These are phyloP conservation scores for Urechis unicinctus DNA, from an alignment of 2,888 invertebrate species.

Conservation along the genomic window DNA sequence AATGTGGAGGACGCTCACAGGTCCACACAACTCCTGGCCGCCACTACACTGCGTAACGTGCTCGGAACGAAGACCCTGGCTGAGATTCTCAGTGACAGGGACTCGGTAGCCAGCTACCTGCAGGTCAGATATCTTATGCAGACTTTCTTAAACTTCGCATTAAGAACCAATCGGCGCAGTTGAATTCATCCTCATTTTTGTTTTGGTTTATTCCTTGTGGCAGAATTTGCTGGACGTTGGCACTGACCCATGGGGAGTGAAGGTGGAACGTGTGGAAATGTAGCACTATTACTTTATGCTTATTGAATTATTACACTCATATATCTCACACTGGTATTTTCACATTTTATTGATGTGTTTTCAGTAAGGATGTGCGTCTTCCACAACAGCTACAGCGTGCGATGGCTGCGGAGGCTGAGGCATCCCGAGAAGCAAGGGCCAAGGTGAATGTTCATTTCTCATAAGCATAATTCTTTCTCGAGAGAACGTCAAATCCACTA, in stretches of 20 bases:
- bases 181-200: neutral
- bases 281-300: conserved; percentile 3
- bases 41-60: conserved; percentile 35
- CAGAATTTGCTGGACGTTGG: conserved; percentile 33
- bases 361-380: conserved; percentile 28
- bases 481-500: too few relatives aligned
- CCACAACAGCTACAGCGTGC: conserved; percentile 31
- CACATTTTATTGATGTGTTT: too few relatives aligned
- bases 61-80: conserved; percentile 34
- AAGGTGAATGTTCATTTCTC: conserved; percentile 24
- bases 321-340: too few relatives aligned
- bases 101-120: conserved; percentile 35
- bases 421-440: conserved; percentile 30
- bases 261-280: conserved; percentile 25
- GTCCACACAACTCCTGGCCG: conserved; percentile 43
- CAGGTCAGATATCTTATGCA: conserved; percentile 24
- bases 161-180: too few relatives aligned
- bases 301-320: neutral
- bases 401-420: conserved; percentile 38
- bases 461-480: too few relatives aligned
- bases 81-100: conserved; percentile 43
- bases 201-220: conserved; percentile 1
- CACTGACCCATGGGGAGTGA: conserved; percentile 23
- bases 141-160: too few relatives aligned
- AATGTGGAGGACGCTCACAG: conserved; percentile 38